Base-by-base conservation (phyloP, 2,888 invertebrate species). In the Calameuta idolon region DNA sequence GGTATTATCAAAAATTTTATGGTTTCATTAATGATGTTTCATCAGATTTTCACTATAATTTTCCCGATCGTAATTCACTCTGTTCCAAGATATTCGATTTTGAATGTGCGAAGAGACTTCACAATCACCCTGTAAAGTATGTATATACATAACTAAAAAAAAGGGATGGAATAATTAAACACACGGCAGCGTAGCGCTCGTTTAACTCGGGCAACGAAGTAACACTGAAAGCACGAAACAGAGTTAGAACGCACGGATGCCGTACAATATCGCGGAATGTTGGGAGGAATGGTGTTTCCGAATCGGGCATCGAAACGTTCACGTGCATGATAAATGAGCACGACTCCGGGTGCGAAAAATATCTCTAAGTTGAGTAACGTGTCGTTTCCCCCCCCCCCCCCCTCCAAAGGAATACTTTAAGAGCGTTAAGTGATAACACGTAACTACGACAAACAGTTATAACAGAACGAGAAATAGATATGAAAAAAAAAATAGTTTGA, bases 191-290 rank as follows among this genome's bases (percentile, higher is more conserved):
- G 55, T 55, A 2, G 9, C 23, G 55, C 55, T 55, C 23, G 23
- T 55, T 23, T 23, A 55, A 55, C 23, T 55, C 23, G 55, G 71
- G 77, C 75, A 33, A 69, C 74, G 75, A 77, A 33, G 75, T 75
- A 76, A 78, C 78, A 78, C 68, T 76, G 35, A 78, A 78, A 78
- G 78, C 76, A 78, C 73, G 78, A 76, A 77, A 75, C 55, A 75
- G 12, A 78, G 78, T 78, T 76, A 75, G 78, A 78, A 78, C 75
- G 55, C 55, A 78, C 78, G 73, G 37, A 77, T 15, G 69, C 75
- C 31, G 35, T 55, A 77, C 33, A 35, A 76, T 35, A 71, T 71
- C 71, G 71, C 71, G 71, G 31, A 55, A 76, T 69, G 78, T 75
- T 35, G 73, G 76, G 76, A 78, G 73, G 73, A 76, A 78, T 75